These are phyloP conservation scores for Archips xylosteana DNA, from an alignment of 2,888 invertebrate species.

Conservation along the genomic window DNA sequence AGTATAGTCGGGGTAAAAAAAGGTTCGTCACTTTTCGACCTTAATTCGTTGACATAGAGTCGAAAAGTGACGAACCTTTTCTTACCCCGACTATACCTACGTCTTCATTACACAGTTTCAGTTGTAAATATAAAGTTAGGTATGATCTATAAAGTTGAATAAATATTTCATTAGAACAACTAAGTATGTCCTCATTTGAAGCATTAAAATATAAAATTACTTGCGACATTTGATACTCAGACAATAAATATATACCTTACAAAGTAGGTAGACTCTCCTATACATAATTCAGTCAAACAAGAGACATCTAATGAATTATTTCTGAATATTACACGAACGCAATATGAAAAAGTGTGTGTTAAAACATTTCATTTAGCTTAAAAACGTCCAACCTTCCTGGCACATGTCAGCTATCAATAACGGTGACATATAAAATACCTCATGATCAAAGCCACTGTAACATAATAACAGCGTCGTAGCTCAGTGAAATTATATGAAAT, in stretches of 20 bases:
- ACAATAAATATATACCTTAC: neutral
- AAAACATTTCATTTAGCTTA: slow-evolving; percentile 58
- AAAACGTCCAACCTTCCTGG: slow-evolving; percentile 59
- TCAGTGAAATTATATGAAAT: slow-evolving; percentile 78
- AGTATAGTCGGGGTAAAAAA: too few species aligned
- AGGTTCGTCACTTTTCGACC: too few species aligned
- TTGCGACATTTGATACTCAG: neutral
- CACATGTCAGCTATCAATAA: slow-evolving; percentile 68
- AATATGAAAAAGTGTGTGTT: slow-evolving; percentile 57
- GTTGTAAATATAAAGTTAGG: too few species aligned
- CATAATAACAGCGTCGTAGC: slow-evolving; percentile 69
- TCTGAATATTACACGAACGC: slow-evolving; percentile 12
- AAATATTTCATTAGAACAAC: neutral
- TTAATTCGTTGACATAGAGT: too few species aligned
- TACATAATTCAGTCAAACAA: slow-evolving; percentile 20
- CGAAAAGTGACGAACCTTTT: too few species aligned
- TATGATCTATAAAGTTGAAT: too few species aligned
- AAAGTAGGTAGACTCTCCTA: neutral
- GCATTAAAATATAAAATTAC: slow-evolving; percentile 1
- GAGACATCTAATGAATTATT: slow-evolving; percentile 15
- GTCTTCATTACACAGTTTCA: too few species aligned
- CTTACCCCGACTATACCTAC: too few species aligned
- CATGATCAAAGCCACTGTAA: slow-evolving; percentile 70
- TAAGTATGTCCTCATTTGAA: neutral
- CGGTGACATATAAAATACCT: slow-evolving; percentile 65